phyloP scores from a whole-genome alignment of 2,797 vertebrate species.

The Chromis chromis region DNA sequence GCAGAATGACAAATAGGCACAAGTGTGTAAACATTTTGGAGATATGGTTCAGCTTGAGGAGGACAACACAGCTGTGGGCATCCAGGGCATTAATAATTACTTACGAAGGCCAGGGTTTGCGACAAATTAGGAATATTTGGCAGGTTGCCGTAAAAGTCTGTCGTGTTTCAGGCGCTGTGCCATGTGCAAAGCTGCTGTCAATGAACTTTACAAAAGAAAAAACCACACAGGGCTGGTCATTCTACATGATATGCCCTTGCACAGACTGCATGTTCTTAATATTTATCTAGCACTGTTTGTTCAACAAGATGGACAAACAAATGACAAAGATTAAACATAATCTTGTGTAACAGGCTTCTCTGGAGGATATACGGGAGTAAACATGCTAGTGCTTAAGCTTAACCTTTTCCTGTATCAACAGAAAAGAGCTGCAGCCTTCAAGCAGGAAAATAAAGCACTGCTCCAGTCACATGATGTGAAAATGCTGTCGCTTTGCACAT shows the following conservation, averaged over 20 bases:
- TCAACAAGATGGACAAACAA: neutral
- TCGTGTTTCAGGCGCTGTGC: neutral
- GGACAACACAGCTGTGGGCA: neutral
- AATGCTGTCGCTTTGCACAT: neutral
- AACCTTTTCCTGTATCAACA: neutral
- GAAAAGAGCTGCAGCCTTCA: too few relatives aligned
- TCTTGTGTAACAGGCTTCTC: neutral
- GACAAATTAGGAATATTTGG: neutral
- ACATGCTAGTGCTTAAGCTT: constrained; percentile 1
- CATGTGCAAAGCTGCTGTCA: neutral
- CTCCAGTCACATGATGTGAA: too few relatives aligned
- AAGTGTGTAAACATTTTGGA: neutral
- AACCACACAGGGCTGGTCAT: neutral
- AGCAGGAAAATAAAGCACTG: neutral
- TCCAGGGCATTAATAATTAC: neutral
- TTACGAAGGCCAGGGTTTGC: neutral
- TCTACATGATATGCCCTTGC: neutral
- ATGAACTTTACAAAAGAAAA: neutral
- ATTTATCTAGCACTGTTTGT: constrained; percentile 22
- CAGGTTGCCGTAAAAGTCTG: neutral
- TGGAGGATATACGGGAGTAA: neutral
- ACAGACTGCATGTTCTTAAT: neutral
- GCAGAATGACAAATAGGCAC: neutral
- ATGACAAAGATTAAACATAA: constrained; percentile 9
- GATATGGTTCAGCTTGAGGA: neutral